These are phyloP conservation scores for Pelmatolapia mariae DNA, from an alignment of 2,113 vertebrate species.

Conservation along the genomic window DNA sequence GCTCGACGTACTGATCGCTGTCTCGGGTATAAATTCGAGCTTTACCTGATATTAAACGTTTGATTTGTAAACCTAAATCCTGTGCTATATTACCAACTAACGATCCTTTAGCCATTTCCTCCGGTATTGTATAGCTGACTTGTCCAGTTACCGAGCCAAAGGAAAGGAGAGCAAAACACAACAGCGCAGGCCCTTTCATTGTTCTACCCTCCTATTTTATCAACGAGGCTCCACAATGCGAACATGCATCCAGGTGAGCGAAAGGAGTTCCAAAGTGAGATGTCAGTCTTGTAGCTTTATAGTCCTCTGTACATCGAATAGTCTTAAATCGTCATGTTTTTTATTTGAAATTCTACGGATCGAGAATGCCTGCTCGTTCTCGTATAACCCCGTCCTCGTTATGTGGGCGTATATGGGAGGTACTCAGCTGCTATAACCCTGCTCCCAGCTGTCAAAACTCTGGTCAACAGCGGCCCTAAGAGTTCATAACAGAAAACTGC, in stretches of 20 bases:
- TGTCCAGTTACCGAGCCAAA: conserved; percentile 17
- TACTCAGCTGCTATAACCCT: neutral
- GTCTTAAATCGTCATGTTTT: neutral
- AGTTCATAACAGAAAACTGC: neutral
- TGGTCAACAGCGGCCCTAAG: neutral
- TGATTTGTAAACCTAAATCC: no score
- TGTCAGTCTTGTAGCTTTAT: rapidly evolving
- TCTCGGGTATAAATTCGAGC: no score
- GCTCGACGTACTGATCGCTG: no score
- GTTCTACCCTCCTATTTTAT: neutral
- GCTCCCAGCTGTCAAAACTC: neutral
- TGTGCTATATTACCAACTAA: no score
- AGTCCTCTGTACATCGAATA: neutral
- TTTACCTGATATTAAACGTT: no score
- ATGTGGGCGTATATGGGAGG: neutral
- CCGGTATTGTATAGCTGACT: conserved; percentile 41
- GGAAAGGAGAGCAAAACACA: neutral
- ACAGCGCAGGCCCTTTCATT: conserved; percentile 21
- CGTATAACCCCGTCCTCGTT: neutral
- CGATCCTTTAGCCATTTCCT: no score
- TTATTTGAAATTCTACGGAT: neutral
- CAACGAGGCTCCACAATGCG: rapidly evolving
- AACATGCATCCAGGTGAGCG: neutral
- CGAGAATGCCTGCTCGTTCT: neutral
- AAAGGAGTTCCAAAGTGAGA: neutral